Conservation (phyloP, 1,140 invertebrate genomes). For the Frieseomelitta varia region DNA sequence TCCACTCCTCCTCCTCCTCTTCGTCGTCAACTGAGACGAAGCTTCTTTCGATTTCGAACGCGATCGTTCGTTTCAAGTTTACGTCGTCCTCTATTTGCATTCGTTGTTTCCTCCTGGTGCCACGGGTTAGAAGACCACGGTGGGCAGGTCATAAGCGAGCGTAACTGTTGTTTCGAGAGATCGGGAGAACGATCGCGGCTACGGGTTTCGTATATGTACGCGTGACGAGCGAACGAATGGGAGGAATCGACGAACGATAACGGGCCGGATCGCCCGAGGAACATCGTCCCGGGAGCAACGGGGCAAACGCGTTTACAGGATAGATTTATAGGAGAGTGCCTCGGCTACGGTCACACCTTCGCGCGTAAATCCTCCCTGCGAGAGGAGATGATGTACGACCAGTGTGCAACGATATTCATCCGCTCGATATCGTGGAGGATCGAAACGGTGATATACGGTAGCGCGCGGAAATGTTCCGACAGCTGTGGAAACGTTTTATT, state of each 20-base stretch:
- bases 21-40: not conserved
- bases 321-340: conserved; percentile 42
- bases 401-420: not conserved
- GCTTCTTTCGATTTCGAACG: not conserved
- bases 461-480: not conserved
- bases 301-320: conserved; percentile 1
- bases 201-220: not conserved
- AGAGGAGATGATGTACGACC: conserved; percentile 24
- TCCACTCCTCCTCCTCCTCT: conserved; percentile 28
- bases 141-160: not conserved
- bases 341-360: conserved; percentile 35
- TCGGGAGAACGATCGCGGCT: not conserved
- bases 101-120: conserved; percentile 35
- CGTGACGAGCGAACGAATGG: conserved; percentile 9
- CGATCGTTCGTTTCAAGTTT: not conserved
- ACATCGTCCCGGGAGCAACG: not conserved
- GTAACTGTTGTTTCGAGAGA: conserved; percentile 29
- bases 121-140: not conserved
- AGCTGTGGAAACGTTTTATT: not conserved
- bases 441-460: not conserved
- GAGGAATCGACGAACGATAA: conserved; percentile 33
- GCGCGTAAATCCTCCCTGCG: conserved; percentile 25
- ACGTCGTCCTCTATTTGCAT: conserved; percentile 38
- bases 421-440: not conserved
- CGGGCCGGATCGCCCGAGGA: conserved; percentile 38